Evolutionary conservation across 1,140 invertebrate species (phyloP).

Genomic region (Calephelis virginiensis): DNA sequence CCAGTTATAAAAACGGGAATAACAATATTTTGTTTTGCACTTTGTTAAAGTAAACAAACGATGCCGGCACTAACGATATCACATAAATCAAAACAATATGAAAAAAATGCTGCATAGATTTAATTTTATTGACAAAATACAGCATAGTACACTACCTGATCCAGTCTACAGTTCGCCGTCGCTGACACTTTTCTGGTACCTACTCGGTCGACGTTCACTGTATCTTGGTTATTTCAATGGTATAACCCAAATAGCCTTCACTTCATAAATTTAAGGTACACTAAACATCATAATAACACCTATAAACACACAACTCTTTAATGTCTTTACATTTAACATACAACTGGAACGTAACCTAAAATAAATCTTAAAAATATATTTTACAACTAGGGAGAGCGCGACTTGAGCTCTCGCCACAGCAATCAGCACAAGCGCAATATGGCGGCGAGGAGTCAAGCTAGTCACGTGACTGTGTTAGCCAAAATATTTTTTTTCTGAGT

Average conservation of each 20-base stretch:
- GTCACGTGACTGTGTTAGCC: slow-evolving; percentile 53
- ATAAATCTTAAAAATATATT: slow-evolving; percentile 37
- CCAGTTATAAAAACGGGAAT: slow-evolving; percentile 23
- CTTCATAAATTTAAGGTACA: slow-evolving; percentile 21
- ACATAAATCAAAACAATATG: slow-evolving; percentile 10
- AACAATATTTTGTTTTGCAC: slow-evolving; percentile 25
- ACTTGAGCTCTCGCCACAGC: slow-evolving; percentile 44
- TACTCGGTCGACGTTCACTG: slow-evolving; percentile 48
- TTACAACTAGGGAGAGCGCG: slow-evolving; percentile 45
- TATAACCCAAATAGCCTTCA: slow-evolving; percentile 41
- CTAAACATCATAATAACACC: slow-evolving; percentile 13
- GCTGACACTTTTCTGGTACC: slow-evolving; percentile 49
- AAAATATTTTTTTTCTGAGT: slow-evolving; percentile 14
- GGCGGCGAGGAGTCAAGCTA: slow-evolving; percentile 47
- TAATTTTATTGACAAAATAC: slow-evolving; percentile 19
- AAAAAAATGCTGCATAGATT: not conserved
- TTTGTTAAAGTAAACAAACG: slow-evolving; percentile 48
- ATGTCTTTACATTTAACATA: slow-evolving; percentile 17
- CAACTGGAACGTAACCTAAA: slow-evolving; percentile 19
- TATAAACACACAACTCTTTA: slow-evolving; percentile 18
- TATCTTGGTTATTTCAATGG: slow-evolving; percentile 61
- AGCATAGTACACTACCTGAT: slow-evolving; percentile 35
- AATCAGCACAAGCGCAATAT: slow-evolving; percentile 54
- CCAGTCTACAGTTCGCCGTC: slow-evolving; percentile 43
- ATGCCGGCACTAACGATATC: slow-evolving; percentile 40